Percentiles rank a stretch among this genome's conserved stretches.
phyloP scores from a whole-genome alignment of 2,797 vertebrate species.

The Cercopithecus petaurista region DNA sequence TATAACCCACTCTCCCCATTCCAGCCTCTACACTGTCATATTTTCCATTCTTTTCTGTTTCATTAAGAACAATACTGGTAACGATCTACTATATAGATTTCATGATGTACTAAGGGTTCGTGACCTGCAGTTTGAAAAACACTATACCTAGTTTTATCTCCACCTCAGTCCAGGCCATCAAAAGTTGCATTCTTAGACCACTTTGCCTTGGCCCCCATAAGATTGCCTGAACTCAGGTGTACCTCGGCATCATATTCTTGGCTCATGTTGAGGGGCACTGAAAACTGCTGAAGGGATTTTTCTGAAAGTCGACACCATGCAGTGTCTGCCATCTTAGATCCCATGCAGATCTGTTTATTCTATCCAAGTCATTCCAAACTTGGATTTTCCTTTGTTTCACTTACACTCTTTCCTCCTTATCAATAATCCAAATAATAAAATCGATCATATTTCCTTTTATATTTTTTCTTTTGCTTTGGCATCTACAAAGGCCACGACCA shows the following conservation, averaged over 20 bases:
- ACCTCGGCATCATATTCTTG: background rate
- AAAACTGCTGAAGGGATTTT: background rate
- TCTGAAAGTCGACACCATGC: background rate
- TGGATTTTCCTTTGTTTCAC: background rate
- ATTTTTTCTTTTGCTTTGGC: background rate
- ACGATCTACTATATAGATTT: background rate
- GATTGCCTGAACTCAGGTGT: background rate
- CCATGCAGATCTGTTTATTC: background rate
- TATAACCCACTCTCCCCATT: no score
- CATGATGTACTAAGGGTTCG: background rate
- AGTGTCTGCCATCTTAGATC: background rate
- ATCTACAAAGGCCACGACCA: background rate
- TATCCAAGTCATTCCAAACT: background rate
- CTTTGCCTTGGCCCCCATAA: background rate
- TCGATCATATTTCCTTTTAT: background rate
- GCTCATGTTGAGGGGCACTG: background rate
- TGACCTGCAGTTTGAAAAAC: background rate
- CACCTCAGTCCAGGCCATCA: background rate
- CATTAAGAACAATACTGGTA: slow-evolving; percentile 2
- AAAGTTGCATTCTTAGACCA: background rate
- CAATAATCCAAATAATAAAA: slow-evolving; percentile 6
- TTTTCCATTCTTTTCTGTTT: slow-evolving; percentile 3
- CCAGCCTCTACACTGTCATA: background rate
- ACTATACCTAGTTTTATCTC: background rate
- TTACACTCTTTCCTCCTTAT: background rate